These are phyloP conservation scores for Xiphophorus birchmanni DNA, from an alignment of 2,797 vertebrate species.

Conservation along the genomic window DNA sequence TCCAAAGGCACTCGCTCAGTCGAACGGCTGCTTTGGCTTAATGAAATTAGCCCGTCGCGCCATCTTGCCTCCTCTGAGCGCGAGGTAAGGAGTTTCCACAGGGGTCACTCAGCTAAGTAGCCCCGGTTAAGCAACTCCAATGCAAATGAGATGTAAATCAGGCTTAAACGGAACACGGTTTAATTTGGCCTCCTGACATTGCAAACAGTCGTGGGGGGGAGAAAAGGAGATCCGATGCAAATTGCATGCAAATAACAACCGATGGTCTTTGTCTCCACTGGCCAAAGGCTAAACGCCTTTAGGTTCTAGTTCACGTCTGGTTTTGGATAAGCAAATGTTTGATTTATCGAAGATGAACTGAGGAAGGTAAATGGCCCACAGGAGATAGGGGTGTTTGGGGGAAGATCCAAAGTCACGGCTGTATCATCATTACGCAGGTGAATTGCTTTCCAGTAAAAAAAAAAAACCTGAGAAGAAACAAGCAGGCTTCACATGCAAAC, in stretches of 20 bases:
- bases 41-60: conserved; percentile 72
- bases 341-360: conserved; percentile 64
- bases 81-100: conserved; percentile 58
- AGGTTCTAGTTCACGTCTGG: conserved; percentile 51
- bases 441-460: conserved; percentile 43
- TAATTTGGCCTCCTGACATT: conserved; percentile 85
- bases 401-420: conserved; percentile 55
- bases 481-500: conserved; percentile 63
- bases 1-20: conserved; percentile 69
- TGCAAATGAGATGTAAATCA: conserved; percentile 85
- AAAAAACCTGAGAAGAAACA: conserved; percentile 59
- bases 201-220: conserved; percentile 76
- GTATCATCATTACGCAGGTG: conserved; percentile 58
- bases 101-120: conserved; percentile 80
- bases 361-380: conserved; percentile 61
- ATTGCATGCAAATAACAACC: conserved; percentile 81
- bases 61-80: conserved; percentile 47
- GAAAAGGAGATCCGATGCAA: conserved; percentile 73
- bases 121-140: conserved; percentile 78
- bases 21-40: conserved; percentile 67
- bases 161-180: conserved; percentile 81
- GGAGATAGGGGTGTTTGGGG: conserved; percentile 39
- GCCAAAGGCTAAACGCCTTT: conserved; percentile 51
- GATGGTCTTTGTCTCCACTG: conserved; percentile 65
- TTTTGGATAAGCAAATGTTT: conserved; percentile 73